Evolutionary conservation across 2,113 vertebrate genomes (phyloP), one percentile per base, ranked within the genome.

Genomic region (Semicossyphus pulcher): DNA sequence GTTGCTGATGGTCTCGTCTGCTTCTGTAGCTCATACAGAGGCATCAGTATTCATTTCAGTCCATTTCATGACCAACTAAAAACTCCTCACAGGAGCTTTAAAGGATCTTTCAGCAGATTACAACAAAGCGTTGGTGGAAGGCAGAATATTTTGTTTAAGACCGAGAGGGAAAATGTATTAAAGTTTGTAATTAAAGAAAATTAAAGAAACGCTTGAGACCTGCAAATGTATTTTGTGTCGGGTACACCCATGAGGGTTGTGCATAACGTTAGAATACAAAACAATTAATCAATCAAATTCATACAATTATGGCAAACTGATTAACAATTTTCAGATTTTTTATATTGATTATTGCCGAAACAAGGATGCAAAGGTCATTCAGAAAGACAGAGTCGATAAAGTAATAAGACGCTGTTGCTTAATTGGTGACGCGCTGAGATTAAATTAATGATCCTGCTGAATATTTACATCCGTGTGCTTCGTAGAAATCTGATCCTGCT

Each of bases 261-360:
- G 7, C 41, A 20, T 9, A 4, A 44, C 5, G 12, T 44, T 16
- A 44, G 20, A 20, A 1, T 20, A n/a, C 20, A 44, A n/a, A 44
- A 9, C 18, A 41, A 20, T n/a, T 18, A 18, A 20, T 44, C 41
- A 44, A 6, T 44, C 18, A n/a, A 7, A n/a, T 6, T 44, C 41
- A 44, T n/a, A 44, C 5, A 3, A n/a, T 44, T 44, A n/a, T 44
- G 16, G 41, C 32, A 14, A 36, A 29, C 41, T 52, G 25, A 47
- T 66, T 10, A 47, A 61, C 11, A 16, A 14, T 32, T 18, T 45
- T 57, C 2, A 21, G 21, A 57, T 65, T 72, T 57, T 67, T 39
- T 31, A 15, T 42, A 70, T 60, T 63, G 32, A 62, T 71, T 39
- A 34, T 29, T 10, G 36, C 21, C 63, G 28, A 72, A 26, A 60